phyloP scores from a whole-genome alignment of 1,140 invertebrate species.

The Danaus plexippus region DNA sequence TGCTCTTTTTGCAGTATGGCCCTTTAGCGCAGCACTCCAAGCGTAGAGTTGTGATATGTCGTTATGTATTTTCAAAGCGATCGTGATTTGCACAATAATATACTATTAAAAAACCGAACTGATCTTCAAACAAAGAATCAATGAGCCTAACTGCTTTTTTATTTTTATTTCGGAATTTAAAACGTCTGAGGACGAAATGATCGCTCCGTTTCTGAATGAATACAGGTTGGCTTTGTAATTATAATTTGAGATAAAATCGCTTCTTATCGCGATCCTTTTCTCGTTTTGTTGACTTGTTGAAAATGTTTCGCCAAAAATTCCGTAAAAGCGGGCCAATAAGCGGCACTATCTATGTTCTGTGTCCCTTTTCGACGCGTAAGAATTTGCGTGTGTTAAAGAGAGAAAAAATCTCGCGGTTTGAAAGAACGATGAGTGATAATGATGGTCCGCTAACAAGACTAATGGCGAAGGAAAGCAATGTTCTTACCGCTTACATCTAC shows the following conservation, averaged over 20 bases:
- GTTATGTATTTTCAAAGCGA: constrained; percentile 27
- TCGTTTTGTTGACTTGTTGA: constrained; percentile 3
- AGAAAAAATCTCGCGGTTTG: constrained; percentile 3
- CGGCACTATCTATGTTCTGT: constrained; percentile 5
- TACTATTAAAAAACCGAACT: constrained; percentile 19
- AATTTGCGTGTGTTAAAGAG: background rate
- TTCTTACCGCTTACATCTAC: constrained; percentile 6
- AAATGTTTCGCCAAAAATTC: constrained; percentile 10
- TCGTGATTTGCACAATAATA: constrained; percentile 33
- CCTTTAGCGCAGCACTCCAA: background rate
- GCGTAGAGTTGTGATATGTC: constrained; percentile 21
- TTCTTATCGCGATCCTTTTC: constrained; percentile 6
- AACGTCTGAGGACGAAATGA: too few species aligned
- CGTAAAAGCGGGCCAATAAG: constrained; percentile 6
- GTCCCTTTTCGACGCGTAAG: constrained; percentile 2
- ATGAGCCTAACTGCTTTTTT: constrained; percentile 20
- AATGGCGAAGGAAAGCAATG: constrained; percentile 25
- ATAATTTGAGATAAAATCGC: background rate
- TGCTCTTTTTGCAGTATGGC: too few species aligned
- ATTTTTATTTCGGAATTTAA: background rate
- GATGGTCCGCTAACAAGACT: constrained; percentile 33
- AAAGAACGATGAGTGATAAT: constrained; percentile 31
- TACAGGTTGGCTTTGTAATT: too few species aligned
- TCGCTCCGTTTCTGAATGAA: too few species aligned
- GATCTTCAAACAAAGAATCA: constrained; percentile 26